These are phyloP conservation scores for Enchytraeus crypticus DNA, from an alignment of 2,888 invertebrate genomes.

Conservation along the genomic window DNA sequence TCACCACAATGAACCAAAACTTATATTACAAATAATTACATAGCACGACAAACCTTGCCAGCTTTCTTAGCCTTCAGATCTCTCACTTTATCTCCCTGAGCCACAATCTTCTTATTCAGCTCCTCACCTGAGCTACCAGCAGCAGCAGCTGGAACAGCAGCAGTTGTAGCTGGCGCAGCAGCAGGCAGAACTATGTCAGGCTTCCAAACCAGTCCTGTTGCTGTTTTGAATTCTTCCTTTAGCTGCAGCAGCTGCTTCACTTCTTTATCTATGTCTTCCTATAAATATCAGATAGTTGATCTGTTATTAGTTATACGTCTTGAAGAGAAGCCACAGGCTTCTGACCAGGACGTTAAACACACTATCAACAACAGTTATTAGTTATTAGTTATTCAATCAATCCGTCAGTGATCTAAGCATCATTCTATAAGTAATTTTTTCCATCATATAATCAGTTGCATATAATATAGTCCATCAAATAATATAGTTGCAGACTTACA, in stretches of 20 bases:
- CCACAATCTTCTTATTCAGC: constrained; percentile 16
- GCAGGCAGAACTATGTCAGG: constrained; percentile 15
- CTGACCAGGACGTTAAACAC: too few relatives aligned
- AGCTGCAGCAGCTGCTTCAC: constrained; percentile 31
- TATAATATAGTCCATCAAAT: too few relatives aligned
- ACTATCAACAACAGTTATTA: too few relatives aligned
- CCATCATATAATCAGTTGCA: too few relatives aligned
- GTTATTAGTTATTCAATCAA: too few relatives aligned
- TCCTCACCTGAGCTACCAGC: constrained; percentile 1
- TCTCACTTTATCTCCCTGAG: constrained; percentile 21
- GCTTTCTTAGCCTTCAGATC: constrained; percentile 15
- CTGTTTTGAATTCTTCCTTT: constrained; percentile 27
- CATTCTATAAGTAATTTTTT: too few relatives aligned
- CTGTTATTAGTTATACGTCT: neutral
- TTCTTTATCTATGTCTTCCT: constrained; percentile 23
- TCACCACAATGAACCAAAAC: neutral
- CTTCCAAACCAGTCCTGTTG: constrained; percentile 30
- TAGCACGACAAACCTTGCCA: constrained; percentile 3
- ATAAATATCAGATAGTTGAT: neutral
- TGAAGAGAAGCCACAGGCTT: neutral
- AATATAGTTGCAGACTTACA: too few relatives aligned
- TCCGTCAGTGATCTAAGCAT: too few relatives aligned
- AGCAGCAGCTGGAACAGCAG: constrained; percentile 4
- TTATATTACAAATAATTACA: neutral
- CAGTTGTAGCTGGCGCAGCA: constrained; percentile 5